A percentile compares a stretch with the other conserved stretches of the same genome.
phyloP scores from a whole-genome alignment of 2,888 invertebrate genomes.

The Dendrolimus pini region DNA sequence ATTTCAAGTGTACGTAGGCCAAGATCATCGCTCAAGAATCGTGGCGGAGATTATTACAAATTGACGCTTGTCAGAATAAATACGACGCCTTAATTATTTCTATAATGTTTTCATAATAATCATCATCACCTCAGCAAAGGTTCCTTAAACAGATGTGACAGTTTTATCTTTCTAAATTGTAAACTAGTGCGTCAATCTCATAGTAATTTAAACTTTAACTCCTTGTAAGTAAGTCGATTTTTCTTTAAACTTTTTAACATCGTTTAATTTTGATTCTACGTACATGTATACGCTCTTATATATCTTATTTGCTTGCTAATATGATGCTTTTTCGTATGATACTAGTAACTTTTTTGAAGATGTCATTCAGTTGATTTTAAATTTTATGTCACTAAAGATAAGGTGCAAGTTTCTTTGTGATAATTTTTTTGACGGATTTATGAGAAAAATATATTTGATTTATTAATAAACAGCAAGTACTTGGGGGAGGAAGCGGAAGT shows the following conservation, averaged over 20 bases:
- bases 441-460: slow-evolving; percentile 28
- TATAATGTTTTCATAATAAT: neutral
- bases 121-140: neutral
- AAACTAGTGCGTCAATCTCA: neutral
- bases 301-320: too few species aligned
- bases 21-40: too few species aligned
- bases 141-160: slow-evolving; percentile 2
- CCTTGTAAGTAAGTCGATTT: neutral
- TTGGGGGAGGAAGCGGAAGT: slow-evolving; percentile 28
- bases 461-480: slow-evolving; percentile 35
- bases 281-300: too few species aligned
- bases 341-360: too few species aligned
- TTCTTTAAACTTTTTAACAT: neutral
- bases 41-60: neutral
- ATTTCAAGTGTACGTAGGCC: too few species aligned
- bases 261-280: too few species aligned
- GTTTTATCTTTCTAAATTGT: slow-evolving; percentile 2
- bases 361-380: too few species aligned
- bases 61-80: neutral
- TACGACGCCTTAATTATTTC: neutral
- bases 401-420: too few species aligned
- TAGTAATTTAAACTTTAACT: slow-evolving; percentile 1
- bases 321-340: too few species aligned
- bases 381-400: too few species aligned
- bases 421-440: neutral